Evolutionary conservation across 2,797 vertebrate species (phyloP).

Genomic region (Mastacembelus armatus): DNA sequence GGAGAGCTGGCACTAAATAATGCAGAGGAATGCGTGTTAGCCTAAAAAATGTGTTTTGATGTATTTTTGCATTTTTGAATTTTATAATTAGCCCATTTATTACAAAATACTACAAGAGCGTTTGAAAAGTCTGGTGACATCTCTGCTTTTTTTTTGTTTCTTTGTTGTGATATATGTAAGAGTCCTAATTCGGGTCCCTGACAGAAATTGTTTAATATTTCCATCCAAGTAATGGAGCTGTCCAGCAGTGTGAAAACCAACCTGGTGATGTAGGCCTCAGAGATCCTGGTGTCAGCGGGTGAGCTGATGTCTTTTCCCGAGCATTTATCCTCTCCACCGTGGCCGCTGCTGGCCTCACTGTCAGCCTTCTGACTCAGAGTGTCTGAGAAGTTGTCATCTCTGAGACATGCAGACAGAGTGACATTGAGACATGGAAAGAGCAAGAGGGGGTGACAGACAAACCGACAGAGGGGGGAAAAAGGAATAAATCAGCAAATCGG

Average conservation of each 20-base stretch:
- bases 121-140: no score
- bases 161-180: no score
- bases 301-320: constrained; percentile 93
- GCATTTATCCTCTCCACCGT: constrained; percentile 92
- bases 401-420: constrained; percentile 69
- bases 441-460: constrained; percentile 39
- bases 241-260: constrained; percentile 52
- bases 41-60: not conserved
- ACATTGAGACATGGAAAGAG: constrained; percentile 45
- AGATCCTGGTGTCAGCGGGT: constrained; percentile 89
- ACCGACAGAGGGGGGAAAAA: not conserved
- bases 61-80: not conserved
- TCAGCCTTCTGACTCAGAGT: constrained; percentile 98
- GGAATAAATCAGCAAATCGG: constrained; percentile 51
- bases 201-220: not conserved
- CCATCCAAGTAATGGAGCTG: not conserved
- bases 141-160: no score
- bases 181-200: not conserved
- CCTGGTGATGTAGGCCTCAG: constrained; percentile 91
- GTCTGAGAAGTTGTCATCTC: constrained; percentile 98
- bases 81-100: not conserved
- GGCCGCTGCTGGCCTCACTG: constrained; percentile 97
- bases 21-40: not conserved
- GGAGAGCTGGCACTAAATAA: constrained; percentile 2
- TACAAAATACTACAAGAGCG: no score